Conservation (phyloP, 2,888 invertebrate genomes). For the Protula sp. region DNA sequence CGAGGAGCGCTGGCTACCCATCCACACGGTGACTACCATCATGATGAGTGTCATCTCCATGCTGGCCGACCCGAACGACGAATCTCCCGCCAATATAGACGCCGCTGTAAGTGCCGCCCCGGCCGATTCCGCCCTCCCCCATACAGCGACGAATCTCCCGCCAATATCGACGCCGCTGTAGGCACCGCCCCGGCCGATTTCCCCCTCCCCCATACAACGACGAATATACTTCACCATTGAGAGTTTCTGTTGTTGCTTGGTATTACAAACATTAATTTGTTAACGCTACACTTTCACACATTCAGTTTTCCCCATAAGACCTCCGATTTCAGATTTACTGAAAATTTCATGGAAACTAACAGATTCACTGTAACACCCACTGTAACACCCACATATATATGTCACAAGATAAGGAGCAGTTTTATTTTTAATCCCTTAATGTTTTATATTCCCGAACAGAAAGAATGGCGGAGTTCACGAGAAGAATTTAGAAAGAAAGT, state of each 20-base stretch:
- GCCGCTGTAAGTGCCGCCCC: constrained; percentile 76
- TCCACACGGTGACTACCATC: constrained; percentile 98
- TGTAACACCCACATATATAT: neutral
- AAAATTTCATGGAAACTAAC: too few species aligned
- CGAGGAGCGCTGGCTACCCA: constrained; percentile 95
- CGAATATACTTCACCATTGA: too few species aligned
- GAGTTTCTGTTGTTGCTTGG: too few species aligned
- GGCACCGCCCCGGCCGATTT: too few species aligned
- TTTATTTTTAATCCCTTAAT: neutral
- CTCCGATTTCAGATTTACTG: too few species aligned
- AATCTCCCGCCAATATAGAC: constrained; percentile 98
- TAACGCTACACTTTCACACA: neutral
- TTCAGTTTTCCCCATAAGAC: neutral
- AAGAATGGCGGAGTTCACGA: constrained; percentile 98
- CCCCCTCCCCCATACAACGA: too few species aligned
- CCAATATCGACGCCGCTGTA: too few species aligned
- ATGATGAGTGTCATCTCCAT: constrained; percentile 98
- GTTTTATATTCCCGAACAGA: constrained; percentile 58
- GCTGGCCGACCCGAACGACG: constrained; percentile 98
- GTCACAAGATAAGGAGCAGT: too few species aligned
- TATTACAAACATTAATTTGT: too few species aligned
- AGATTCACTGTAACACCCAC: neutral
- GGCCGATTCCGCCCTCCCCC: too few species aligned
- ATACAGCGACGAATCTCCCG: too few species aligned
- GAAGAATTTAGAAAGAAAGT: constrained; percentile 97